phyloP scores from a whole-genome alignment of 2,797 vertebrate species.

The Artibeus jamaicensis region DNA sequence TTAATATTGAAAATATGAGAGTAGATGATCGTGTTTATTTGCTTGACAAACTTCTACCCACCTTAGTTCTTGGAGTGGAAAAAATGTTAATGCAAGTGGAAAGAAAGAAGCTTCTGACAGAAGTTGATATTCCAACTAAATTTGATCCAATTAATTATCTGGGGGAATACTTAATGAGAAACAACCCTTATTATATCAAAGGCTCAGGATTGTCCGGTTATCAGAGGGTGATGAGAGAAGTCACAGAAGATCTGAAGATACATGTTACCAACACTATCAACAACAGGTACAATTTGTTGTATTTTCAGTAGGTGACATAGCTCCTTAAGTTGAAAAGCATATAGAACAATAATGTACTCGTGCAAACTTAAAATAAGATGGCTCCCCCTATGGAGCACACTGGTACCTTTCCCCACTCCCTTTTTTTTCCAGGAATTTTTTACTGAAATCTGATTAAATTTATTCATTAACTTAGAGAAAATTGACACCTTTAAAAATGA shows the following conservation, averaged over 20 bases:
- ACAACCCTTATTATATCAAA: slow-evolving; percentile 76
- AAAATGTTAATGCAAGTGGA: slow-evolving; percentile 79
- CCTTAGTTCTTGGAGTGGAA: slow-evolving; percentile 81
- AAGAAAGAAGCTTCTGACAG: slow-evolving; percentile 77
- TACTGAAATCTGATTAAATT: slow-evolving; percentile 14
- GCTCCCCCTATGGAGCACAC: background rate
- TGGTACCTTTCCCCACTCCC: background rate
- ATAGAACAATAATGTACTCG: background rate
- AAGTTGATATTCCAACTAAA: slow-evolving; percentile 65
- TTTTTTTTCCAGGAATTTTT: background rate
- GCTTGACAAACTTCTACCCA: slow-evolving; percentile 85
- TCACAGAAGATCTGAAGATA: slow-evolving; percentile 77
- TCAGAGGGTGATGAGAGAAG: slow-evolving; percentile 78
- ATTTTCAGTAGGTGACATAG: background rate
- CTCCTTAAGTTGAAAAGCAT: slow-evolving; percentile 30
- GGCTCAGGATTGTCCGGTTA: slow-evolving; percentile 75
- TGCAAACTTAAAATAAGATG: background rate
- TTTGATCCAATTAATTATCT: slow-evolving; percentile 87
- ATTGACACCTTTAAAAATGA: background rate
- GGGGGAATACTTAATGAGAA: slow-evolving; percentile 88
- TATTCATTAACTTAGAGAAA: slow-evolving; percentile 20
- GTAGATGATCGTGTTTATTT: slow-evolving; percentile 79
- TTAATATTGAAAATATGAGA: slow-evolving; percentile 73
- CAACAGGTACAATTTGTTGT: slow-evolving; percentile 78
- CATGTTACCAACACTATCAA: slow-evolving; percentile 67